phyloP scores from a whole-genome alignment of 2,797 vertebrate genomes.

The Parotocinclus haroldoi region DNA sequence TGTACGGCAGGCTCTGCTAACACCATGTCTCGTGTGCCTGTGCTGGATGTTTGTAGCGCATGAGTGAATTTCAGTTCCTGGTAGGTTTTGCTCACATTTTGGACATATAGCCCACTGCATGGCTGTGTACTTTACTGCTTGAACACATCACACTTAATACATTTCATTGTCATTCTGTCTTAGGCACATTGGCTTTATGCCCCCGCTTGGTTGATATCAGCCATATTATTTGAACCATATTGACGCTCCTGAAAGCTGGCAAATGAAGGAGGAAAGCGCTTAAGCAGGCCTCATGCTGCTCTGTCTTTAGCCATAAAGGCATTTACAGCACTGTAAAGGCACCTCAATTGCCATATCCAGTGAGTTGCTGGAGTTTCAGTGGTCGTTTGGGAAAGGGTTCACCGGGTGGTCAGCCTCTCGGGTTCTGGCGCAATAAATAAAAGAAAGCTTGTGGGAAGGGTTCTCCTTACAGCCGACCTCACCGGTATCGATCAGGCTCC shows the following conservation, averaged over 20 bases:
- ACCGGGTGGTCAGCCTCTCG: conserved; percentile 61
- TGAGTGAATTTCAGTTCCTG: conserved; percentile 34
- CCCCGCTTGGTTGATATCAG: conserved; percentile 41
- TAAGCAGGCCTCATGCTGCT: conserved; percentile 44
- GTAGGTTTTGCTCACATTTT: conserved; percentile 30
- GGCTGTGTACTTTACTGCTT: conserved; percentile 9
- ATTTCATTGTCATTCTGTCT: conserved; percentile 10
- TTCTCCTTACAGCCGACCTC: conserved; percentile 34
- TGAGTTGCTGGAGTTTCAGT: conserved; percentile 54
- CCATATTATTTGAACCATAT: conserved; percentile 45
- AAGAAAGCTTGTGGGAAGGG: conserved; percentile 25
- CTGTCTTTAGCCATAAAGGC: conserved; percentile 62
- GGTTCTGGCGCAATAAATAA: conserved; percentile 42
- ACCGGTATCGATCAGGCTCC: conserved; percentile 31
- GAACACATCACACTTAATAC: background rate
- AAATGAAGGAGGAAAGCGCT: conserved; percentile 49
- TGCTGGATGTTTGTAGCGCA: conserved; percentile 3
- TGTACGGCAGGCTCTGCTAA: conserved; percentile 36
- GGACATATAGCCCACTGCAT: conserved; percentile 11
- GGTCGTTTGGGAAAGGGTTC: conserved; percentile 63
- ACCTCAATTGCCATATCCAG: conserved; percentile 66
- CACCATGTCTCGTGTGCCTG: conserved; percentile 10
- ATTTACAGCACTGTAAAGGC: conserved; percentile 73
- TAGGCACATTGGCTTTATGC: conserved; percentile 7
- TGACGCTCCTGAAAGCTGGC: conserved; percentile 13